Percentiles rank a stretch among this genome's conserved stretches.
These are phyloP conservation scores for Sphenodon punctatus DNA, from an alignment of 2,797 vertebrate genomes.

Conservation along the genomic window DNA sequence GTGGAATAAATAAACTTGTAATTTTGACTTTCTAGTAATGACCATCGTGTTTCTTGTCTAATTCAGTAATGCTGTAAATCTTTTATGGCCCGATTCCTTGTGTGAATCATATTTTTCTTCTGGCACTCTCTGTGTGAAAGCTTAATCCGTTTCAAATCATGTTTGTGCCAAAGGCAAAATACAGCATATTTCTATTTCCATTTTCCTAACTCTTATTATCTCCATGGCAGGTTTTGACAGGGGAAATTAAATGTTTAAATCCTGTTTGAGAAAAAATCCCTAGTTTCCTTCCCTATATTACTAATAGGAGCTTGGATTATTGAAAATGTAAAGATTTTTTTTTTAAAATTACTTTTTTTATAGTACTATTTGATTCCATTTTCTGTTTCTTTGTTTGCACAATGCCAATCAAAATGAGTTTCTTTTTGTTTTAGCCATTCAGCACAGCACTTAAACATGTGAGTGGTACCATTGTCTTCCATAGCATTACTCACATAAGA, in stretches of 20 bases:
- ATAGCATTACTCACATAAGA: too few relatives aligned
- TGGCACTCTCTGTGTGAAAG: background rate
- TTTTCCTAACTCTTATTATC: background rate
- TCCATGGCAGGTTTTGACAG: background rate
- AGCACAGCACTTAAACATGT: background rate
- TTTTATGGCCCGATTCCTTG: background rate
- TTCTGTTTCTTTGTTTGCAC: background rate
- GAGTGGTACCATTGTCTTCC: too few relatives aligned
- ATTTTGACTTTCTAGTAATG: background rate
- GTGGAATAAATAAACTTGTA: background rate
- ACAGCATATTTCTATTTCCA: background rate
- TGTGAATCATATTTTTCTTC: background rate
- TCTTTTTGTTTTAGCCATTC: background rate
- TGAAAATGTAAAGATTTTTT: background rate
- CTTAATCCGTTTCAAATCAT: background rate
- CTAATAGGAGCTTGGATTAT: background rate
- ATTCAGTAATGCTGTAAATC: background rate
- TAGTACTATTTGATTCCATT: background rate
- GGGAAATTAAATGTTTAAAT: background rate
- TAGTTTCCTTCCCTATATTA: background rate
- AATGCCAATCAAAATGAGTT: background rate
- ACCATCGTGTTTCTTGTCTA: background rate
- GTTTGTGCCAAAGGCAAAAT: background rate
- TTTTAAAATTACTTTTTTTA: background rate
- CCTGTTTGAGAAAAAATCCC: background rate